Percentiles rank a stretch among this genome's conserved stretches.
phyloP scores from a whole-genome alignment of 2,113 vertebrate species.

The Ginglymostoma cirratum region DNA sequence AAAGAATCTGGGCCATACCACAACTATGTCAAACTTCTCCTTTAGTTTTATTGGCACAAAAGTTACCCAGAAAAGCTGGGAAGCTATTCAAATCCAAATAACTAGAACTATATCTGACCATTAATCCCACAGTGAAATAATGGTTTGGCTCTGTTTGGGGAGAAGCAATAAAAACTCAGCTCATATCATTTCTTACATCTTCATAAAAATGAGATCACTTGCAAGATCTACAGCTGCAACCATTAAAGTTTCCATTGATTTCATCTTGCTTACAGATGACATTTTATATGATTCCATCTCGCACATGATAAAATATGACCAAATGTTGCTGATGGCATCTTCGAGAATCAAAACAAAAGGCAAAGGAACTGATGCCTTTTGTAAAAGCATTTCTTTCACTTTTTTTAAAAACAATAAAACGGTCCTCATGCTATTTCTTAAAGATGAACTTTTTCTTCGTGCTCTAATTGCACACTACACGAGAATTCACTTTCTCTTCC shows the following conservation, averaged over 20 bases:
- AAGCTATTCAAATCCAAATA: conserved; percentile 5
- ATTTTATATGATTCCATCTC: background rate
- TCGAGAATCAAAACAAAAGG: background rate
- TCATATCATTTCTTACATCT: background rate
- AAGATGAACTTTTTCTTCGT: background rate
- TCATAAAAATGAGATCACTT: conserved; percentile 9
- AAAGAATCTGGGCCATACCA: background rate
- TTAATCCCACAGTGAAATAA: conserved; percentile 26
- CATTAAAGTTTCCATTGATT: conserved; percentile 22
- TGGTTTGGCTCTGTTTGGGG: background rate
- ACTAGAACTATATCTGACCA: conserved; percentile 5
- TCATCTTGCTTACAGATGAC: conserved; percentile 8
- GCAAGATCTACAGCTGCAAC: background rate
- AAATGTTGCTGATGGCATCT: background rate
- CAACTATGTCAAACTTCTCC: background rate
- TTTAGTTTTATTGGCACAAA: background rate
- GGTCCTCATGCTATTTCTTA: background rate
- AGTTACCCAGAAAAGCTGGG: background rate
- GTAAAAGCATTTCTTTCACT: background rate
- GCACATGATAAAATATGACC: background rate
- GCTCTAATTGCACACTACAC: too few relatives aligned
- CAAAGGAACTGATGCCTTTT: background rate
- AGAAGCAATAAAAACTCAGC: background rate
- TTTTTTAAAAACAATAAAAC: background rate
- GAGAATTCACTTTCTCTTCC: background rate